phyloP scores from a whole-genome alignment of 2,113 vertebrate species.

The Ptyas mucosa region DNA sequence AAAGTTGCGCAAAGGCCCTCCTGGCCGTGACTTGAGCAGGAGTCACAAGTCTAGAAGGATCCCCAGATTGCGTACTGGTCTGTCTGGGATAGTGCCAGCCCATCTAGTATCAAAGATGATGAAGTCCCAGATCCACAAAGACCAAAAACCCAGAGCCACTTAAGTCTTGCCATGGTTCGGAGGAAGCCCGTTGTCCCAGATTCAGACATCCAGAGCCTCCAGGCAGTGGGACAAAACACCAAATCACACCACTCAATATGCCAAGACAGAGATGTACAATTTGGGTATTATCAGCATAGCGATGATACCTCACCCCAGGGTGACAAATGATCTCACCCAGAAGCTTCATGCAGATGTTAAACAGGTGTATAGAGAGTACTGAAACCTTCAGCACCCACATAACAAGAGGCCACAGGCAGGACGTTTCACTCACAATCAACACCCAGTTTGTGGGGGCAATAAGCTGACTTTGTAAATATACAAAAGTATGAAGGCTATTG shows the following conservation, averaged over 20 bases:
- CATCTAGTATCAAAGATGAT: not conserved
- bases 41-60: not conserved
- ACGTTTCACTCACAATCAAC: not conserved
- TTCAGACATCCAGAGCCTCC: not conserved
- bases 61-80: not conserved
- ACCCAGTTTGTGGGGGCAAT: too few relatives aligned
- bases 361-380: not conserved
- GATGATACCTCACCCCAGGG: not conserved
- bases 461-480: too few relatives aligned
- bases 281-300: not conserved
- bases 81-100: not conserved
- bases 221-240: not conserved
- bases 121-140: not conserved
- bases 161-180: not conserved
- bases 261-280: not conserved
- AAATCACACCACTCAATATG: not conserved
- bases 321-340: not conserved
- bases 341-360: not conserved
- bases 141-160: not conserved
- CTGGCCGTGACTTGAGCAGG: not conserved
- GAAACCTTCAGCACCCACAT: not conserved
- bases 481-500: too few relatives aligned
- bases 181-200: not conserved
- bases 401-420: not conserved
- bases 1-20: not conserved